phyloP scores from a whole-genome alignment of 2,113 vertebrate genomes.

The Notothenia rossii region DNA sequence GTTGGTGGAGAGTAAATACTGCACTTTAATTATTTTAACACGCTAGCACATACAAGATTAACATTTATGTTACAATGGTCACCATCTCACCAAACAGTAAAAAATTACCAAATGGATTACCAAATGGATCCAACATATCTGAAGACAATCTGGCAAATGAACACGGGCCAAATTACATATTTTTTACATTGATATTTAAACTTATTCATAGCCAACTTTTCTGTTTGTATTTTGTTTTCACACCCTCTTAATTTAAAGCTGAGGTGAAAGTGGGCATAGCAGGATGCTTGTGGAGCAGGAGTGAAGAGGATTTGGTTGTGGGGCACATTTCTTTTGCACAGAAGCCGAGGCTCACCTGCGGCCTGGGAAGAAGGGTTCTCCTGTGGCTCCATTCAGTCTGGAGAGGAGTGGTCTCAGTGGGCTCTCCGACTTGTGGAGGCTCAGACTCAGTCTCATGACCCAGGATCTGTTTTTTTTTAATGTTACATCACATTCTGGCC shows the following conservation, averaged over 20 bases:
- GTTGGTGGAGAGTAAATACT: too few relatives aligned
- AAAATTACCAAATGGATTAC: too few relatives aligned
- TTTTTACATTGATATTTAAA: too few relatives aligned
- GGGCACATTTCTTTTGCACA: neutral
- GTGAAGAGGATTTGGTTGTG: slow-evolving; percentile 4
- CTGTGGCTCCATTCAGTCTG: neutral
- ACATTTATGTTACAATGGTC: too few relatives aligned
- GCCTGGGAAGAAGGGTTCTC: too few relatives aligned
- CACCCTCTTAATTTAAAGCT: neutral
- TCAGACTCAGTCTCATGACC: slow-evolving; percentile 5
- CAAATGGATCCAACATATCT: too few relatives aligned
- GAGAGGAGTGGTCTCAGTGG: slow-evolving; percentile 20
- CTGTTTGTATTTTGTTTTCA: neutral
- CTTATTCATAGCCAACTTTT: too few relatives aligned
- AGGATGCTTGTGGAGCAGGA: neutral
- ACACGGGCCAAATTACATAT: too few relatives aligned
- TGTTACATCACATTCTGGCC: neutral
- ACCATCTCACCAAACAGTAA: too few relatives aligned
- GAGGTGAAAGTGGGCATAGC: neutral
- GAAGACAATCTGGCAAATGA: too few relatives aligned
- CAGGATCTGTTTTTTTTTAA: neutral
- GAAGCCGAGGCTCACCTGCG: neutral
- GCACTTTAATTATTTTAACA: too few relatives aligned
- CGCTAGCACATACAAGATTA: too few relatives aligned
- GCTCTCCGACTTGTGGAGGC: slow-evolving; percentile 14